phyloP scores from a whole-genome alignment of 2,113 vertebrate species.

The Halcyon malimbica region DNA sequence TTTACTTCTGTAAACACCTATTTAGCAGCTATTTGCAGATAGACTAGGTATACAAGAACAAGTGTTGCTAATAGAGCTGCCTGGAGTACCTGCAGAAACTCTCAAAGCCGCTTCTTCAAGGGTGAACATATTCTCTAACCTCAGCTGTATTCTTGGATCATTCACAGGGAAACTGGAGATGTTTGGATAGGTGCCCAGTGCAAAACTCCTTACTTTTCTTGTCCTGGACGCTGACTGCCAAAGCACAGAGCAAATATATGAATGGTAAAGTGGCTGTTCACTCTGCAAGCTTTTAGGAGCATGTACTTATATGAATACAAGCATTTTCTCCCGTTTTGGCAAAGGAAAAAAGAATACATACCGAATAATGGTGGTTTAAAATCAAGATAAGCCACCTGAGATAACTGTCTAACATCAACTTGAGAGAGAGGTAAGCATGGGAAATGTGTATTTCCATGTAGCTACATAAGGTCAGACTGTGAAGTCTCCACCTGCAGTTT shows the following conservation, averaged over 20 bases:
- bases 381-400: neutral
- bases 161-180: neutral
- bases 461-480: neutral
- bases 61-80: neutral
- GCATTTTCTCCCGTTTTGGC: neutral
- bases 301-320: neutral
- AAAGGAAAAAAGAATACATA: neutral
- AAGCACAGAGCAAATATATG: conserved; percentile 13
- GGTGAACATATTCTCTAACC: neutral
- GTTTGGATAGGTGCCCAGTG: neutral
- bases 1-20: neutral
- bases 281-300: neutral
- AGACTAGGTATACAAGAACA: neutral
- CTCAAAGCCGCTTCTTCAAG: neutral
- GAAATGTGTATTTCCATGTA: neutral
- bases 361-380: neutral
- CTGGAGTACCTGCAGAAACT: neutral
- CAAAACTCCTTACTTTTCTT: neutral
- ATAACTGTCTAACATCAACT: neutral
- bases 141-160: neutral
- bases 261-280: conserved; percentile 30
- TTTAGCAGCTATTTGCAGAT: neutral
- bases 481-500: neutral
- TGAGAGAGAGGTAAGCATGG: neutral
- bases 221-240: neutral